phyloP scores from a whole-genome alignment of 30 jellyfish, hydroid and myxozoan species.

The Morbakka virulenta region DNA sequence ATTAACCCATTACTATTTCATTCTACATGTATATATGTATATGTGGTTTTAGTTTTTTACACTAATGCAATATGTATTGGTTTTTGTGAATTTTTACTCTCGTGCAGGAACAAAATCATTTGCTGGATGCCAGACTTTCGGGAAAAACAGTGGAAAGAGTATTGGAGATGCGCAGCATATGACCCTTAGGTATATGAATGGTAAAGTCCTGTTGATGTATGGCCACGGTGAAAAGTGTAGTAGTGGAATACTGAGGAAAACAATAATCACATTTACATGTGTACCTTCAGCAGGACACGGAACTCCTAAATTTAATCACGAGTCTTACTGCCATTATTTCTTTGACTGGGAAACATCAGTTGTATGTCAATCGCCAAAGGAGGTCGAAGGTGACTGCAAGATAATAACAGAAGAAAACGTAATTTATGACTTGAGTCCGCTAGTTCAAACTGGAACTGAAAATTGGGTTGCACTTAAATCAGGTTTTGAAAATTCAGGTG shows the following conservation, averaged over 20 bases:
- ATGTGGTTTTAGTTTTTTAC: no score
- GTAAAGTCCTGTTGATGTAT: constrained; percentile 25
- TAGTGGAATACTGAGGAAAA: constrained; percentile 45
- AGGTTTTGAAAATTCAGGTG: background rate
- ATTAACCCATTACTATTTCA: no score
- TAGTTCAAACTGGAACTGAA: constrained; percentile 22
- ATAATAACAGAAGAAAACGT: constrained; percentile 14
- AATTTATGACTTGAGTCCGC: constrained; percentile 57
- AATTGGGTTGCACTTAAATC: constrained; percentile 51
- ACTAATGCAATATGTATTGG: no score
- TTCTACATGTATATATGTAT: no score
- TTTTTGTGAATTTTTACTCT: no score
- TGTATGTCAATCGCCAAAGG: constrained; percentile 58
- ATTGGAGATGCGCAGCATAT: constrained; percentile 54
- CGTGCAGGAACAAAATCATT: background rate
- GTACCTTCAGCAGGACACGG: constrained; percentile 54
- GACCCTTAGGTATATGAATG: constrained; percentile 62
- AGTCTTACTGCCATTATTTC: constrained; percentile 64
- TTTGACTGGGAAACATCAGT: constrained; percentile 67
- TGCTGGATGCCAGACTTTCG: constrained; percentile 57
- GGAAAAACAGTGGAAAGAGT: constrained; percentile 1
- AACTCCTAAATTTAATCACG: constrained; percentile 51
- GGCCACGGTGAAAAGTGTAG: constrained; percentile 61
- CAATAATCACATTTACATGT: constrained; percentile 52
- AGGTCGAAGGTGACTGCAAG: constrained; percentile 42